Conservation (phyloP, 2,888 invertebrate species). For the Athalia rosae region DNA sequence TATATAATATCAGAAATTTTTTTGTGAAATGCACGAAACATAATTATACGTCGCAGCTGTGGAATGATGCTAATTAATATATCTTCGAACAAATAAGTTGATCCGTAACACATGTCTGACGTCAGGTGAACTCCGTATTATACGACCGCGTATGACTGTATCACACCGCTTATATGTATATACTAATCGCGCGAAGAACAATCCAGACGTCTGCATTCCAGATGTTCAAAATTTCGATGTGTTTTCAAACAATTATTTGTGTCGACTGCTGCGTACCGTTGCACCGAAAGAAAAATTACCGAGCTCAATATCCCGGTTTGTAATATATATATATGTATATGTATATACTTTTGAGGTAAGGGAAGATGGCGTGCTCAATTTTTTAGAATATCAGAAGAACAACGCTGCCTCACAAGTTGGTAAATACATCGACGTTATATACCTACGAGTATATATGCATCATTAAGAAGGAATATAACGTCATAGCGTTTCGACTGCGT, state of each 20-base stretch:
- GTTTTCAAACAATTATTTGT: background rate
- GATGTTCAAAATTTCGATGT: constrained; percentile 8
- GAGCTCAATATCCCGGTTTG: too few relatives aligned
- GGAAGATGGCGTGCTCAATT: too few relatives aligned
- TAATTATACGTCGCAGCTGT: background rate
- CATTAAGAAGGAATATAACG: constrained; percentile 6
- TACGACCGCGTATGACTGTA: too few relatives aligned
- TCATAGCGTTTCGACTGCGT: constrained; percentile 60
- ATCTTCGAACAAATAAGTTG: constrained; percentile 22
- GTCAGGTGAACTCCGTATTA: background rate
- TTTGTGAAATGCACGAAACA: too few relatives aligned
- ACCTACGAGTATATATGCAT: too few relatives aligned
- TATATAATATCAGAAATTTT: too few relatives aligned
- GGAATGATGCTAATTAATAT: background rate
- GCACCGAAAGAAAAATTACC: background rate
- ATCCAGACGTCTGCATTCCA: constrained; percentile 25
- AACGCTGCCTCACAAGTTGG: too few relatives aligned
- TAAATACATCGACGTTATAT: too few relatives aligned
- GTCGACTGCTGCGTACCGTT: background rate
- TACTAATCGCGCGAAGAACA: background rate
- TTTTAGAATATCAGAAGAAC: too few relatives aligned
- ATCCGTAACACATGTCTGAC: constrained; percentile 41
- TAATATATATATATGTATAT: too few relatives aligned
- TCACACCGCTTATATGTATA: too few relatives aligned
- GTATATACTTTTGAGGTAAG: too few relatives aligned